A percentile compares a stretch with the other conserved stretches of the same genome.
Evolutionary conservation across 2,113 vertebrate genomes (phyloP).

Genomic region (Motacilla tschutschensis): DNA sequence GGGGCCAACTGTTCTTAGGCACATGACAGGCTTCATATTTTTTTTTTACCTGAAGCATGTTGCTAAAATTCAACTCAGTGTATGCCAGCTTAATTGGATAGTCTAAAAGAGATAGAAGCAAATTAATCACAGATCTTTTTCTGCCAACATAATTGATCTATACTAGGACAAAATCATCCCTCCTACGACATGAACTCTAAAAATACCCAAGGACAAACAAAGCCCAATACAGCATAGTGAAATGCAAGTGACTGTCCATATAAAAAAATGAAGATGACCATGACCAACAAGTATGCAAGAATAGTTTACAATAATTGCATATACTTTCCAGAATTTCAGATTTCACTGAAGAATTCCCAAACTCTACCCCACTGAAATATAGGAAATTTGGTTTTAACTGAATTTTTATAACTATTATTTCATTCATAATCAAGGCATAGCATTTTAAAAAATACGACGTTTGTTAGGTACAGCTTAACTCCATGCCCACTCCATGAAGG

Average conservation of each 20-base stretch:
- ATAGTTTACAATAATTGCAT: not conserved
- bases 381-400: not conserved
- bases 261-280: not conserved
- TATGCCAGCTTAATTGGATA: slow-evolving; percentile 44
- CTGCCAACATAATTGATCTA: slow-evolving; percentile 31
- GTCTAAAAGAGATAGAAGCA: slow-evolving; percentile 18
- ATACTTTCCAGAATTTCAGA: not conserved
- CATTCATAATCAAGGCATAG: not conserved
- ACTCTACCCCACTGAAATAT: not conserved
- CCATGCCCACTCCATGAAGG: not conserved
- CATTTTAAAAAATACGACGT: not conserved
- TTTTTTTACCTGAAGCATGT: not conserved
- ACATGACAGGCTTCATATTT: not conserved
- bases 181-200: slow-evolving; percentile 4
- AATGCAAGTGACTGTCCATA: not conserved
- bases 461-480: not conserved
- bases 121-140: slow-evolving; percentile 48
- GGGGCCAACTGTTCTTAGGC: not conserved
- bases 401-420: not conserved
- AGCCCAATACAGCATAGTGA: not conserved
- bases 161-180: not conserved
- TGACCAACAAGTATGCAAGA: not conserved
- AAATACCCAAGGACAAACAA: not conserved
- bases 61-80: slow-evolving; percentile 17
- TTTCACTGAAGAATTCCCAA: not conserved